Evolutionary conservation across 2,888 invertebrate genomes (phyloP), one percentile per base, ranked within the genome.

Genomic region (Trimorus sp.): DNA sequence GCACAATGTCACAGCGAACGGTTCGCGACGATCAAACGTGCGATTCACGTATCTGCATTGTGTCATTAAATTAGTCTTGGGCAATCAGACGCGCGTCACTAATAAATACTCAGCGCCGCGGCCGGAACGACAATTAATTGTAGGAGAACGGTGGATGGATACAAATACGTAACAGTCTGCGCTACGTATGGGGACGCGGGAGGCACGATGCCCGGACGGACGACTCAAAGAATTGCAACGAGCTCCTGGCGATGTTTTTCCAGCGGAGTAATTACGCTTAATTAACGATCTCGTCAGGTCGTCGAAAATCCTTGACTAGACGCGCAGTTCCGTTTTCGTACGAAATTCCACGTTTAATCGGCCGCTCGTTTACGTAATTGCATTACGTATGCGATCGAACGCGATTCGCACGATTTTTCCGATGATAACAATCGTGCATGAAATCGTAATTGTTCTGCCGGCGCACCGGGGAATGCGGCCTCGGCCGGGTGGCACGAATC

Each of bases 11-110:
- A 68, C 53, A 62, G 38, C 36, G 56, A 69, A 40, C n/a, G 70
- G 14, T 37, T 65, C 14, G n/a, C 60, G 70, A 65, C 40, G 74
- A 75, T 69, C 74, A 70, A 65, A 75, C 40, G 69, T 79, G 53
- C 74, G 56, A 62, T 69, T 74, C 68, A 69, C 74, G 79, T 73
- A 82, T 71, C 76, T 82, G 79, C 66, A 86, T 87, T 79, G 87
- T 88, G 85, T 86, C 87, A 87, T 88, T 87, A 87, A 88, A 88
- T 88, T 88, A 86, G 87, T 88, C 86, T 84, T 87, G 86, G 87
- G 83, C 86, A 87, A 88, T 88, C 88, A 87, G 78, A 77, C 77
- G 81, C 83, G 81, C 78, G 79, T 79, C 82, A 75, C 82, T 85
- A 86, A 86, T 86, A 86, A 86, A 85, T 86, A 84, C 82, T 83